These are phyloP conservation scores for Spialia ferax DNA, from an alignment of 2,888 invertebrate species.

Conservation along the genomic window DNA sequence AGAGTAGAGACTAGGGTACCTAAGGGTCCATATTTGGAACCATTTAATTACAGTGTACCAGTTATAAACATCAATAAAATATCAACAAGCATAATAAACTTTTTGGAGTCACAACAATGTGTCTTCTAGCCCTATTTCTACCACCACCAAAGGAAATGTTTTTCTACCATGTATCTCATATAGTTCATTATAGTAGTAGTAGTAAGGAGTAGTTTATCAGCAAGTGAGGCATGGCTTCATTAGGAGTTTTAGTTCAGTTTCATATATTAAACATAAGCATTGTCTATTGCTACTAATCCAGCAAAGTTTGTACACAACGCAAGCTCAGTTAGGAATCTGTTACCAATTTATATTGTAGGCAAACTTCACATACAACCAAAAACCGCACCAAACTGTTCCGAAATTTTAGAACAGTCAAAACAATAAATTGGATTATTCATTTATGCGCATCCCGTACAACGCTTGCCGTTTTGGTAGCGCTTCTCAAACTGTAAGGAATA, in stretches of 20 bases:
- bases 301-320: conserved; percentile 17
- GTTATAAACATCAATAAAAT: too few species aligned
- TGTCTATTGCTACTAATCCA: conserved; percentile 1
- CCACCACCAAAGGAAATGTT: too few species aligned
- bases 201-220: too few species aligned
- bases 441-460: conserved; percentile 67
- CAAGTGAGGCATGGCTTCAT: not conserved
- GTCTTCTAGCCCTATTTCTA: too few species aligned
- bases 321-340: conserved; percentile 22
- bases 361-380: conserved; percentile 30
- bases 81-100: too few species aligned
- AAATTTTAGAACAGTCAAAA: conserved; percentile 65
- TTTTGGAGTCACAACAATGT: too few species aligned
- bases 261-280: not conserved
- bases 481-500: conserved; percentile 21
- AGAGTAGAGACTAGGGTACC: too few species aligned
- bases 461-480: conserved; percentile 53
- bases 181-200: too few species aligned
- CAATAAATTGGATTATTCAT: conserved; percentile 74
- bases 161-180: too few species aligned
- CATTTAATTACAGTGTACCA: too few species aligned
- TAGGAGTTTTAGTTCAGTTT: not conserved
- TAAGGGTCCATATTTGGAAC: too few species aligned
- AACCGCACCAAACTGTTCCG: conserved; percentile 41
- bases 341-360: conserved; percentile 26